Evolutionary conservation across 2,113 vertebrate genomes (phyloP).

Genomic region (Ameiurus melas): DNA sequence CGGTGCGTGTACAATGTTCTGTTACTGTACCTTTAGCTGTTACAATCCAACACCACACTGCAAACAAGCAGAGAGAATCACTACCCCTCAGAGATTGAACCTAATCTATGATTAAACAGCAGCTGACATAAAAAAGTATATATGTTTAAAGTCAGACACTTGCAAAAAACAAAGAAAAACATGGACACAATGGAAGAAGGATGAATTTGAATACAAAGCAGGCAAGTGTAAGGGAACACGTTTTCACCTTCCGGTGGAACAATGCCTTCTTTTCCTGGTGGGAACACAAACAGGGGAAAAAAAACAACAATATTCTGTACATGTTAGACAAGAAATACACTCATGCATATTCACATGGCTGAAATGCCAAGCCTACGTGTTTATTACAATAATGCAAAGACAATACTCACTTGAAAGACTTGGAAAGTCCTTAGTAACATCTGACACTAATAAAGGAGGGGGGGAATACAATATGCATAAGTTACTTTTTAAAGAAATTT

Average conservation of each 20-base stretch:
- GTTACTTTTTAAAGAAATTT: not conserved
- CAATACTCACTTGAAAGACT: conserved; percentile 29
- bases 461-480: not conserved
- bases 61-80: conserved; percentile 7
- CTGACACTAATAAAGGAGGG: not conserved
- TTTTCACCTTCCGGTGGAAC: conserved; percentile 34
- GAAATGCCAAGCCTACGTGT: not conserved
- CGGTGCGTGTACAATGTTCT: no score
- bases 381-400: not conserved
- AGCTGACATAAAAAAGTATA: no score
- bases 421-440: not conserved
- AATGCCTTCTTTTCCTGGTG: conserved; percentile 12
- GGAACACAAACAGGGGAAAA: not conserved
- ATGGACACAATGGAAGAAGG: not conserved
- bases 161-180: not conserved
- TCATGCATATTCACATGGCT: not conserved
- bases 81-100: not conserved
- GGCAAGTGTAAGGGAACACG: not conserved
- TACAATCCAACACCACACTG: conserved; percentile 35
- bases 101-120: not conserved
- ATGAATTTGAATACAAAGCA: conserved; percentile 10
- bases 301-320: not conserved
- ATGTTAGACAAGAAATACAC: not conserved
- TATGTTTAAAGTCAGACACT: not conserved
- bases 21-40: conserved; percentile 31